These are phyloP conservation scores for Tragulus kanchil DNA, from an alignment of 2,113 vertebrate genomes.

Conservation along the genomic window DNA sequence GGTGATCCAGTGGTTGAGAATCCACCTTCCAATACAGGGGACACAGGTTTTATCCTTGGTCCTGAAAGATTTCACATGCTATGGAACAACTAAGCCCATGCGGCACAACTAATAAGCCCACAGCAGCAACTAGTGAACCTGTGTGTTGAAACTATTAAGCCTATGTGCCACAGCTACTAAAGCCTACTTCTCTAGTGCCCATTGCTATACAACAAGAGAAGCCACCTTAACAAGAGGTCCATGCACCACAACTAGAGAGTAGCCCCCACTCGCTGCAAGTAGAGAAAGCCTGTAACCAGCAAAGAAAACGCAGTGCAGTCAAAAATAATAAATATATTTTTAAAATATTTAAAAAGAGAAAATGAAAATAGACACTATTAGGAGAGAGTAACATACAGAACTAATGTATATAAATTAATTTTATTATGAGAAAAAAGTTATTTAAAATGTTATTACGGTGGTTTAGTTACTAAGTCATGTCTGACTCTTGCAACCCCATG, in stretches of 20 bases:
- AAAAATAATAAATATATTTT: not conserved
- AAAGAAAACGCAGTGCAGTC: not conserved
- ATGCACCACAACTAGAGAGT: not conserved
- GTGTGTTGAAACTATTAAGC: not conserved
- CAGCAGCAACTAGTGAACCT: not conserved
- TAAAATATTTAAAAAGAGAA: not conserved
- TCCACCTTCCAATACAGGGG: not conserved
- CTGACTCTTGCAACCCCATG: too few relatives aligned
- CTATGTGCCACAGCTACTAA: not conserved
- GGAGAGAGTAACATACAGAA: not conserved
- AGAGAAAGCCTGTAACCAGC: not conserved
- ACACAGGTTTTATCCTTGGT: not conserved
- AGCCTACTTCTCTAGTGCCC: not conserved
- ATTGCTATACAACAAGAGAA: not conserved
- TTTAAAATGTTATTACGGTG: not conserved
- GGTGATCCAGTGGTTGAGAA: not conserved
- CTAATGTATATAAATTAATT: not conserved
- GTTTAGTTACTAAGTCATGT: too few relatives aligned
- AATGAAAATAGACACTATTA: not conserved
- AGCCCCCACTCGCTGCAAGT: not conserved
- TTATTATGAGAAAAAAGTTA: constrained; percentile 10
- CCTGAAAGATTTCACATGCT: not conserved
- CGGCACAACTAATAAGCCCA: not conserved
- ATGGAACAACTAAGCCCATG: not conserved
- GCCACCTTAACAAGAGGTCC: not conserved